These are phyloP conservation scores for Diloba caeruleocephala DNA, from an alignment of 2,888 invertebrate species.

Conservation along the genomic window DNA sequence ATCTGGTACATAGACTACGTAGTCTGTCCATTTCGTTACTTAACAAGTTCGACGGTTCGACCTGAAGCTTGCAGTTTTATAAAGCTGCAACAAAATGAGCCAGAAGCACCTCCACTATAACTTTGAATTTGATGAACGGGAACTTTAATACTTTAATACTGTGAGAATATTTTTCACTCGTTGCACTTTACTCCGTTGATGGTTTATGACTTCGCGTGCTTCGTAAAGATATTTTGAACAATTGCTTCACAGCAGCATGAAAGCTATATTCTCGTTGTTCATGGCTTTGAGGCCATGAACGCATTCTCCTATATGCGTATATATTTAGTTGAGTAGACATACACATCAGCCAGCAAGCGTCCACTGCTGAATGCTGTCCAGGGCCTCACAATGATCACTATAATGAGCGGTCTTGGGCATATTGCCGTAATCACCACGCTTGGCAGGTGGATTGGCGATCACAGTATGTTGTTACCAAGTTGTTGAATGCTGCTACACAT, in stretches of 20 bases:
- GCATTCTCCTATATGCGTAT: too few relatives aligned
- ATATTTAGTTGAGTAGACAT: too few relatives aligned
- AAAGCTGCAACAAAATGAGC: constrained; percentile 52
- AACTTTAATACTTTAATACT: constrained; percentile 64
- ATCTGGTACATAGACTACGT: constrained; percentile 52
- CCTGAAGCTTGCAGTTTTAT: constrained; percentile 62
- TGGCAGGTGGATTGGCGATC: too few relatives aligned
- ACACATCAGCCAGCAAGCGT: too few relatives aligned
- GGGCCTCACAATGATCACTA: too few relatives aligned
- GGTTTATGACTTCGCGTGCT: constrained; percentile 40
- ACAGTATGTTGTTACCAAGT: too few relatives aligned
- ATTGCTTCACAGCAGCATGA: constrained; percentile 12
- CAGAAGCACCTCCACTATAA: constrained; percentile 58
- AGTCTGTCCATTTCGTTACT: constrained; percentile 67
- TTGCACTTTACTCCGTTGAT: constrained; percentile 45
- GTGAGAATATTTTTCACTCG: constrained; percentile 60
- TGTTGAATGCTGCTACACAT: too few relatives aligned
- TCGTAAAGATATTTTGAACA: constrained; percentile 27
- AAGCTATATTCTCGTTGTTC: too few relatives aligned
- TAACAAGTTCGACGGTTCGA: constrained; percentile 64
- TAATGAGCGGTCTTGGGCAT: too few relatives aligned
- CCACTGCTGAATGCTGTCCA: too few relatives aligned
- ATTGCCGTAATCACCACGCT: too few relatives aligned
- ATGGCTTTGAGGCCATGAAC: too few relatives aligned
- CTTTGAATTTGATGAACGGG: constrained; percentile 73